Conservation (phyloP, 1,140 invertebrate species). For the Drosophila orosa region DNA sequence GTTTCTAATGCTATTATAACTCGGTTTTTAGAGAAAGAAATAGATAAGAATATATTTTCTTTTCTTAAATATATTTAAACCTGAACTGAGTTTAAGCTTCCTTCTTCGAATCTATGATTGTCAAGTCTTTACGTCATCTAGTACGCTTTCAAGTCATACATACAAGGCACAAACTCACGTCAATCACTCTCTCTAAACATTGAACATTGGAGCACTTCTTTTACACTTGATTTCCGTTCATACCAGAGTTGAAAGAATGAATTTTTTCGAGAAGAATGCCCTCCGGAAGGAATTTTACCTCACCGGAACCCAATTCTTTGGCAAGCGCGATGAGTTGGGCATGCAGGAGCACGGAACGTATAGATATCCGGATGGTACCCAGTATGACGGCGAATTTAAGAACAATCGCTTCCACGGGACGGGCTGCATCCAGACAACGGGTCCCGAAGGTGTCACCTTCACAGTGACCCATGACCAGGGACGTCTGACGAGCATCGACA, state of each 20-base stretch:
- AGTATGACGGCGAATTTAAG: constrained; percentile 51
- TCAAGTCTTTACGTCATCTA: not conserved
- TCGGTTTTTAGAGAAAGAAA: not conserved
- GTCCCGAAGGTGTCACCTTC: constrained; percentile 34
- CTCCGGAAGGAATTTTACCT: not conserved
- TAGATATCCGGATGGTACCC: constrained; percentile 56
- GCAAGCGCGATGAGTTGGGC: constrained; percentile 27
- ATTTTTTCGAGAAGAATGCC: not conserved
- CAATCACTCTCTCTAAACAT: not conserved
- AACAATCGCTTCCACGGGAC: constrained; percentile 62
- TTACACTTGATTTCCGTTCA: not conserved
- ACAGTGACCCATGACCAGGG: constrained; percentile 52
- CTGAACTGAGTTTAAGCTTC: not conserved
- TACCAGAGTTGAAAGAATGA: not conserved
- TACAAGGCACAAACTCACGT: not conserved
- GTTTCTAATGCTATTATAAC: not conserved
- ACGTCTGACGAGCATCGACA: constrained; percentile 32
- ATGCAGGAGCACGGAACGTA: constrained; percentile 67
- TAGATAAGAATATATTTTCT: too few relatives aligned
- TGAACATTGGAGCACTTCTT: not conserved
- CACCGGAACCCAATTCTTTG: constrained; percentile 47
- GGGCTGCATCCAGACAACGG: constrained; percentile 34
- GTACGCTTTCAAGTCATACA: not conserved
- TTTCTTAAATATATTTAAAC: not conserved
- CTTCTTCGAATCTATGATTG: too few relatives aligned